These are phyloP conservation scores for Megalonaias nervosa DNA, from an alignment of 1,140 invertebrate species.

Conservation along the genomic window DNA sequence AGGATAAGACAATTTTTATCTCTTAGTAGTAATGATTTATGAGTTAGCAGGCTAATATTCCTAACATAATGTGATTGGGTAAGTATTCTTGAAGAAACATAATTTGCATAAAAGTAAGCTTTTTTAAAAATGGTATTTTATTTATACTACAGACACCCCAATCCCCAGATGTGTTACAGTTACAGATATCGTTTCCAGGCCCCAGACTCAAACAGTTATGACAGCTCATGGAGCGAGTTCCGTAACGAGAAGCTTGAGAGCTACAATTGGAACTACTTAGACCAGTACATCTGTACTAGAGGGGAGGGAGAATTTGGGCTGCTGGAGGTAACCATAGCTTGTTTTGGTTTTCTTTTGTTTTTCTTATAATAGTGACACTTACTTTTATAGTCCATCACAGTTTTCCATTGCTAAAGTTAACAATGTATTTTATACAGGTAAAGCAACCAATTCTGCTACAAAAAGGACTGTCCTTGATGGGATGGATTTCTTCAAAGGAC, in stretches of 20 bases:
- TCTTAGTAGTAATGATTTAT: no score
- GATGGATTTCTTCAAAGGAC: no score
- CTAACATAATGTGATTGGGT: no score
- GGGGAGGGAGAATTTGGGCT: conserved; percentile 92
- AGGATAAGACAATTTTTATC: no score
- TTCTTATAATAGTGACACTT: neutral
- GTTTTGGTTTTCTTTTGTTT: neutral
- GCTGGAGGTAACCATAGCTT: conserved; percentile 78
- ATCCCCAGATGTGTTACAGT: conserved; percentile 81
- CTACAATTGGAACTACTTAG: conserved; percentile 98
- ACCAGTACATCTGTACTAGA: conserved; percentile 95
- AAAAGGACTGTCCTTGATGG: no score
- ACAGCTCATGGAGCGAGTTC: conserved; percentile 95
- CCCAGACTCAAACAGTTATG: conserved; percentile 93
- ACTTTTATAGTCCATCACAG: neutral
- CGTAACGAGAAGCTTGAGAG: conserved; percentile 95
- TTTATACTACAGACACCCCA: conserved; percentile 82
- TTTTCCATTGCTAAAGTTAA: no score
- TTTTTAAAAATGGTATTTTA: neutral
- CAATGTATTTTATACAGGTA: no score
- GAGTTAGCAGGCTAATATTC: no score
- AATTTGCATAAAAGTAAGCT: no score
- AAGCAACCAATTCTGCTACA: no score
- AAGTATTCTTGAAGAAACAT: no score
- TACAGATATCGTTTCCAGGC: conserved; percentile 82